Conservation (phyloP, 2,888 invertebrate species). For the Caradrina kadenii region DNA sequence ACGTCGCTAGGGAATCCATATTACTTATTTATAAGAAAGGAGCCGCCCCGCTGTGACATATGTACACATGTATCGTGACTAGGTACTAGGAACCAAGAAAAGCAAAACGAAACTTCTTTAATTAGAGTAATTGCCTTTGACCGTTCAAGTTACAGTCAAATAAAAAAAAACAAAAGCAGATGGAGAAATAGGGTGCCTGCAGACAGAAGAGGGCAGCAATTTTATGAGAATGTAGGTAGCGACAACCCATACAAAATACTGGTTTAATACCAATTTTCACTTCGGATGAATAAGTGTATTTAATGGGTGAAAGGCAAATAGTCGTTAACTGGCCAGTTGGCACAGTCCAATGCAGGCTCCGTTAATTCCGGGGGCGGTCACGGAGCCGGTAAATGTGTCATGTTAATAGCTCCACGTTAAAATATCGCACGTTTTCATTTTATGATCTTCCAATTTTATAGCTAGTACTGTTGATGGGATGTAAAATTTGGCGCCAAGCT, state of each 20-base stretch:
- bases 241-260: constrained; percentile 44
- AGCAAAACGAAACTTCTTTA: constrained; percentile 28
- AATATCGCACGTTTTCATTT: constrained; percentile 79
- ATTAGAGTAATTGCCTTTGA: constrained; percentile 28
- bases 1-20: constrained; percentile 3
- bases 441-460: constrained; percentile 81
- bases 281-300: constrained; percentile 65
- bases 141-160: constrained; percentile 1
- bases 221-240: constrained; percentile 21
- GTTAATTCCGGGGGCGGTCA: constrained; percentile 76
- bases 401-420: constrained; percentile 79
- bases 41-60: background rate
- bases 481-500: constrained; percentile 40
- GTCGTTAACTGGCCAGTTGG: constrained; percentile 78
- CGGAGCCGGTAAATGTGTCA: constrained; percentile 80
- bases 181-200: background rate
- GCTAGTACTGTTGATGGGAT: constrained; percentile 64
- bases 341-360: constrained; percentile 74
- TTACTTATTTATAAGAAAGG: background rate
- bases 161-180: constrained; percentile 8
- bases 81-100: constrained; percentile 1
- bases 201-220: background rate
- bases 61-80: background rate
- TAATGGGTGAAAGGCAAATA: constrained; percentile 76
- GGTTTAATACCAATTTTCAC: constrained; percentile 58